These are phyloP conservation scores for Agapornis roseicollis DNA, from an alignment of 2,113 vertebrate species.

Conservation along the genomic window DNA sequence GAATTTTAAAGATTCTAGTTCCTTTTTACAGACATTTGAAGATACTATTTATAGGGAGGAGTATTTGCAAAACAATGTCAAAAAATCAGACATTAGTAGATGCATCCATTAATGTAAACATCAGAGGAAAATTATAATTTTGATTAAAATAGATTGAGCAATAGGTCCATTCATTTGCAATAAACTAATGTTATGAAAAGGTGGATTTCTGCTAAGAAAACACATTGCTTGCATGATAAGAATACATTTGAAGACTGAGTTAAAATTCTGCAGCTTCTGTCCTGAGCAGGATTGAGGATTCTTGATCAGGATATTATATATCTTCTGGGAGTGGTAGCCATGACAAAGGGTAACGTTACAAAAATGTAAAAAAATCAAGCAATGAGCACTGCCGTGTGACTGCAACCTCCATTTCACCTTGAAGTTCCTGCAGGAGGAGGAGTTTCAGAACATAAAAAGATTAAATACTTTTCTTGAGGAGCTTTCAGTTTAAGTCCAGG, in stretches of 20 bases:
- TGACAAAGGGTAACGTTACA: not conserved
- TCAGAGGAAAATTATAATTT: not conserved
- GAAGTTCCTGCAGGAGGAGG: not conserved
- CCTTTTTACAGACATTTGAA: not conserved
- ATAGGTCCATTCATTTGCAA: not conserved
- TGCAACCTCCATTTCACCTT: conserved; percentile 9
- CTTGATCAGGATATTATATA: not conserved
- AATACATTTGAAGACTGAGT: not conserved
- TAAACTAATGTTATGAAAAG: not conserved
- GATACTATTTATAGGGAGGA: not conserved
- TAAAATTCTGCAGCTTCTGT: not conserved
- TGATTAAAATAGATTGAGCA: not conserved
- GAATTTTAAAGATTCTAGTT: not conserved
- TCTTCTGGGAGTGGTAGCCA: not conserved
- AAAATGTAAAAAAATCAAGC: not conserved
- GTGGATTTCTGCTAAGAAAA: not conserved
- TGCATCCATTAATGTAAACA: not conserved
- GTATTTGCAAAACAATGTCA: not conserved
- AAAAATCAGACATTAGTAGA: not conserved
- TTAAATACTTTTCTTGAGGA: conserved; percentile 6
- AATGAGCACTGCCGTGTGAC: not conserved
- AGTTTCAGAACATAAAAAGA: not conserved
- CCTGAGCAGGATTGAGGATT: not conserved
- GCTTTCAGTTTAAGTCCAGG: not conserved
- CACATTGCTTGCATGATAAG: not conserved